These are phyloP conservation scores for Muscicapa striata DNA, from an alignment of 2,797 vertebrate species.

Conservation along the genomic window DNA sequence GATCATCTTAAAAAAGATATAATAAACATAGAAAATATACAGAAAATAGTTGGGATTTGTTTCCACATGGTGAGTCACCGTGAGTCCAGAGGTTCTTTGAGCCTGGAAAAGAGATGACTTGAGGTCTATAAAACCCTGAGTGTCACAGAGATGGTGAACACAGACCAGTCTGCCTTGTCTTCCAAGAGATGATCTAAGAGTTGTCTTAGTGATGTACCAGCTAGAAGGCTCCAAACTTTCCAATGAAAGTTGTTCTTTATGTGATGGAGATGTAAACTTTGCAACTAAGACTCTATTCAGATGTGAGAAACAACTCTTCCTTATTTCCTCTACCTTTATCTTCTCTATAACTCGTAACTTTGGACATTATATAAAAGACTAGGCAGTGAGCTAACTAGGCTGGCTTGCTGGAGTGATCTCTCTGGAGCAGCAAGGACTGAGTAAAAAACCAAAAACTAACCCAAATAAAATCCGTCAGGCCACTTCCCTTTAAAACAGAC, in stretches of 20 bases:
- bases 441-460: background rate
- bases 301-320: background rate
- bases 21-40: background rate
- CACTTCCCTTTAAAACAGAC: background rate
- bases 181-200: background rate
- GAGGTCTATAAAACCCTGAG: background rate
- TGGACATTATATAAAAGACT: background rate
- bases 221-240: background rate
- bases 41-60: fast-evolving
- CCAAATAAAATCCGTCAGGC: background rate
- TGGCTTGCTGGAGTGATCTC: background rate
- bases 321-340: background rate
- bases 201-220: background rate
- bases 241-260: background rate
- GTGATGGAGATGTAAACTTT: background rate
- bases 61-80: background rate
- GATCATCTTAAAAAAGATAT: background rate
- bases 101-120: background rate
- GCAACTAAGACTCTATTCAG: background rate
- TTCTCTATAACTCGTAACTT: background rate
- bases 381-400: background rate
- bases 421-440: background rate
- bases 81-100: background rate
- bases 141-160: background rate
- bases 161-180: background rate